Evolutionary conservation across 1,140 invertebrate species (phyloP).

Genomic region (roundworm (Caenorhabditis elegans)): WBcel235 BX284605.5:7762501-7763000

Average conservation of each 20-base stretch:
- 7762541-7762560: slow-evolving; percentile 27
- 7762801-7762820: not conserved
- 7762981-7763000: too few relatives aligned
- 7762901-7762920: too few relatives aligned
- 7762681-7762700: slow-evolving; percentile 32
- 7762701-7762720: slow-evolving; percentile 9
- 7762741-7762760: not conserved
- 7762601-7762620: slow-evolving; percentile 16
- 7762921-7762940: too few relatives aligned
- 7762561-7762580: not conserved
- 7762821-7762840: not conserved
- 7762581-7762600: not conserved
- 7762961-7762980: too few relatives aligned
- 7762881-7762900: not conserved
- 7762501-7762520: not conserved
- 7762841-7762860: too few relatives aligned
- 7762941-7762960: too few relatives aligned
- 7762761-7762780: not conserved
- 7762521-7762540: not conserved
- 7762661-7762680: slow-evolving; percentile 28
- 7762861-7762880: not conserved
- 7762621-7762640: not conserved
- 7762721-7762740: not conserved
- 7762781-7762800: too few relatives aligned
- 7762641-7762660: not conserved